phyloP scores from a whole-genome alignment of 2,888 invertebrate genomes.

The Eurytoma californica region DNA sequence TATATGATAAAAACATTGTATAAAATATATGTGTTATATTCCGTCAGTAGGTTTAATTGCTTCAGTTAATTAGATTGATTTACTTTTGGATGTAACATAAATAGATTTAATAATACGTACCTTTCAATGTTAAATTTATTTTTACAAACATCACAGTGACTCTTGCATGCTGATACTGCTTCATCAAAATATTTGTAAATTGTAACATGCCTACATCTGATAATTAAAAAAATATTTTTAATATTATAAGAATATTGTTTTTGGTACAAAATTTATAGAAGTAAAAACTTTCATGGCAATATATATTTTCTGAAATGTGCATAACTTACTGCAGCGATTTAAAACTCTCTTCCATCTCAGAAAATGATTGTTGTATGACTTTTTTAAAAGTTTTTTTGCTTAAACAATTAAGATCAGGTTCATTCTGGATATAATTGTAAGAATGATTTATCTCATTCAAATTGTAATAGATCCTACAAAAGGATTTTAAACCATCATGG shows the following conservation, averaged over 20 bases:
- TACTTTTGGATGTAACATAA: too few species aligned
- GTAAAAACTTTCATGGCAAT: background rate
- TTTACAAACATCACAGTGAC: slow-evolving; percentile 89
- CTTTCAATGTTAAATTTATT: slow-evolving; percentile 69
- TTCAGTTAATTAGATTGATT: too few species aligned
- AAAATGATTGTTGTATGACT: background rate
- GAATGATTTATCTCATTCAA: slow-evolving; percentile 51
- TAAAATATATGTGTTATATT: too few species aligned
- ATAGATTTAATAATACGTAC: too few species aligned
- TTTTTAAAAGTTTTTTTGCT: background rate
- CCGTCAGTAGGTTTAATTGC: too few species aligned
- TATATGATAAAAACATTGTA: too few species aligned
- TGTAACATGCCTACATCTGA: slow-evolving; percentile 85
- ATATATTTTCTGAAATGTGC: background rate
- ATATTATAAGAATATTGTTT: background rate
- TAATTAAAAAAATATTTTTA: slow-evolving; percentile 57
- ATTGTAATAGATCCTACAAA: slow-evolving; percentile 89
- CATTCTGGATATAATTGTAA: background rate
- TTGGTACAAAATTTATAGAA: background rate
- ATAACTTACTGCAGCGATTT: slow-evolving; percentile 5
- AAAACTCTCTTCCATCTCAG: slow-evolving; percentile 10
- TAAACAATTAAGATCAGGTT: background rate
- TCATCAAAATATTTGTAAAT: slow-evolving; percentile 93
- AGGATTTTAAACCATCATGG: slow-evolving; percentile 91
- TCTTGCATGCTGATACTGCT: slow-evolving; percentile 82